Percentiles rank a stretch among this genome's conserved stretches.
phyloP scores from a whole-genome alignment of 2,888 invertebrate species.

The Drosophila siamana region DNA sequence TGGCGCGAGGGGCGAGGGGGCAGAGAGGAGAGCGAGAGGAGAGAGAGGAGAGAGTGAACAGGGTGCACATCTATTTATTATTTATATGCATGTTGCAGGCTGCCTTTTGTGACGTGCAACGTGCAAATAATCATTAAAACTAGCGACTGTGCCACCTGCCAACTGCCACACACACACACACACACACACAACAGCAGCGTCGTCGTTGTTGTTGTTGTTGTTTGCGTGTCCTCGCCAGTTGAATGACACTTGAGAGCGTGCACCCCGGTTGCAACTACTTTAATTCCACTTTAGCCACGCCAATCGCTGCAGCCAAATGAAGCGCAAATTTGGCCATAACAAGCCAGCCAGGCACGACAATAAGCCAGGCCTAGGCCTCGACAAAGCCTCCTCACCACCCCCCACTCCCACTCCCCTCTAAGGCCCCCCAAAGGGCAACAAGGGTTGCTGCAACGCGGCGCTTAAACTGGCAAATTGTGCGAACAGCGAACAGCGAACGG shows the following conservation, averaged over 20 bases:
- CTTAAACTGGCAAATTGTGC: constrained; percentile 61
- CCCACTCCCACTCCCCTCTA: too few species aligned
- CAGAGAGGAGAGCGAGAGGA: too few species aligned
- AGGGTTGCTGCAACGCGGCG: constrained; percentile 24
- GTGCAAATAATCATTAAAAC: constrained; percentile 82
- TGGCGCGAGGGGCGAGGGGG: too few species aligned
- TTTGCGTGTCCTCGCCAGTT: constrained; percentile 71
- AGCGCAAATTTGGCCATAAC: constrained; percentile 40
- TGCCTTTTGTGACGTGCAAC: constrained; percentile 53
- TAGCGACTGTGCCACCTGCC: constrained; percentile 28
- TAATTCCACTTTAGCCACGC: constrained; percentile 21
- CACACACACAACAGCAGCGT: too few species aligned
- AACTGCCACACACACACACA: neutral
- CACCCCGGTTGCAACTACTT: constrained; percentile 7
- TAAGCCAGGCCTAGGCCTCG: too few species aligned
- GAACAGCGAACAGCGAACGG: constrained; percentile 21
- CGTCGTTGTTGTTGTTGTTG: constrained; percentile 27
- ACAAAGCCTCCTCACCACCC: too few species aligned
- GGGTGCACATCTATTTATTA: constrained; percentile 60
- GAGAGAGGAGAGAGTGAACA: too few species aligned
- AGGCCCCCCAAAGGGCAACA: too few species aligned
- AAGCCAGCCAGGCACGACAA: constrained; percentile 19
- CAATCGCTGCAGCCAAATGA: constrained; percentile 38
- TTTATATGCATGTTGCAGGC: constrained; percentile 62
- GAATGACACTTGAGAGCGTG: constrained; percentile 71